Conservation (phyloP, 1,140 invertebrate species). For the Asbolus verrucosus region DNA sequence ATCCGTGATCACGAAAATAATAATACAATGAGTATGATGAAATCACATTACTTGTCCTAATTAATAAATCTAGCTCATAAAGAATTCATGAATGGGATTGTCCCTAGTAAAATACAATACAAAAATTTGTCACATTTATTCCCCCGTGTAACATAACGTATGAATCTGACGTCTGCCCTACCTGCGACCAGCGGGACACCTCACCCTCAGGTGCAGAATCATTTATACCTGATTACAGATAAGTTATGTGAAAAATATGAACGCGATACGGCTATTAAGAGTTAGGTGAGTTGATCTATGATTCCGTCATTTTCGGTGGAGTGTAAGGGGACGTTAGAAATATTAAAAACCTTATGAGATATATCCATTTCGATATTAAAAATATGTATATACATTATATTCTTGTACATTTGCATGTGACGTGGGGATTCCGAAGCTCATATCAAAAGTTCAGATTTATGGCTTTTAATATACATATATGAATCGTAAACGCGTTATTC, state of each 20-base stretch:
- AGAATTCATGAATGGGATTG: slow-evolving; percentile 49
- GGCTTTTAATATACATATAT: slow-evolving; percentile 55
- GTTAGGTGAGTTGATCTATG: slow-evolving; percentile 2
- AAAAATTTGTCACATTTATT: slow-evolving; percentile 49
- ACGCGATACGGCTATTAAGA: slow-evolving; percentile 27
- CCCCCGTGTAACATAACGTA: slow-evolving; percentile 40
- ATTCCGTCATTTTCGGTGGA: slow-evolving; percentile 9
- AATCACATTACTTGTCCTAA: slow-evolving; percentile 51
- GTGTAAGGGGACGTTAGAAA: not conserved
- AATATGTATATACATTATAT: slow-evolving; percentile 42
- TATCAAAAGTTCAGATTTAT: slow-evolving; percentile 56
- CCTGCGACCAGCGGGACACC: slow-evolving; percentile 45
- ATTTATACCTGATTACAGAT: slow-evolving; percentile 48
- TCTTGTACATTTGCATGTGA: slow-evolving; percentile 33
- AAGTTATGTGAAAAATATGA: slow-evolving; percentile 33
- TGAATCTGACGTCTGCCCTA: slow-evolving; percentile 41
- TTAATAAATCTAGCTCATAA: slow-evolving; percentile 50
- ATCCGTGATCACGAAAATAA: slow-evolving; percentile 43
- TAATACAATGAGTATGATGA: slow-evolving; percentile 41
- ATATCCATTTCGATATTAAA: slow-evolving; percentile 42
- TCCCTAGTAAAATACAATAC: slow-evolving; percentile 47
- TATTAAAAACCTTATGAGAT: slow-evolving; percentile 11
- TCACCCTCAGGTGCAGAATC: slow-evolving; percentile 49
- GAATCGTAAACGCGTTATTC: slow-evolving; percentile 51
- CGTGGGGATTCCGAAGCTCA: slow-evolving; percentile 43